phyloP scores from a whole-genome alignment of 2,888 invertebrate species.

The Galerucella calmariensis region DNA sequence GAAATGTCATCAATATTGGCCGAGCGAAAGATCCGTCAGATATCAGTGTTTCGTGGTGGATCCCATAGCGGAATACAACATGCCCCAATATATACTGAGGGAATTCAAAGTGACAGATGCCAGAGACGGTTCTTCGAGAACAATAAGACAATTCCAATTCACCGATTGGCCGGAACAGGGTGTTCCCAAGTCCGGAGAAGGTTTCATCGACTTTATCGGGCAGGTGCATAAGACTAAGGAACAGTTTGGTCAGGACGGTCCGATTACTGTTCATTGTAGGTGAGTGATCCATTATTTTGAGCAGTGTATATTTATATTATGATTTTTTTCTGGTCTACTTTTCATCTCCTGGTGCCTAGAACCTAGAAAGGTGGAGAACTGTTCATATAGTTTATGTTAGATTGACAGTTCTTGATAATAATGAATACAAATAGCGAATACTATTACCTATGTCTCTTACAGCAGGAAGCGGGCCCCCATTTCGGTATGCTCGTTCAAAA shows the following conservation, averaged over 20 bases:
- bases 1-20: constrained; percentile 99
- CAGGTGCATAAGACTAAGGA: constrained; percentile 99
- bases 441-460: too few relatives aligned
- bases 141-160: constrained; percentile 96
- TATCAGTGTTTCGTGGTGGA: constrained; percentile 99
- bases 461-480: too few relatives aligned
- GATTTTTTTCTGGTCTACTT: too few relatives aligned
- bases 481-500: too few relatives aligned
- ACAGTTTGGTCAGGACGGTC: constrained; percentile 99
- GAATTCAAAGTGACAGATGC: constrained; percentile 99
- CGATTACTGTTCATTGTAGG: constrained; percentile 98
- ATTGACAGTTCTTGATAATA: too few relatives aligned
- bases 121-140: constrained; percentile 94
- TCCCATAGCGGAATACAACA: constrained; percentile 99
- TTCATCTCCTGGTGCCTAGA: too few relatives aligned
- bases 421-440: too few relatives aligned
- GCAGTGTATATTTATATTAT: too few relatives aligned
- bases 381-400: too few relatives aligned
- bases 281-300: constrained; percentile 55
- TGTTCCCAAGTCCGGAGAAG: constrained; percentile 97
- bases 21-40: constrained; percentile 94
- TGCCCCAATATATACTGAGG: constrained; percentile 98
- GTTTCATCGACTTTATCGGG: constrained; percentile 99
- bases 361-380: too few relatives aligned
- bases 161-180: constrained; percentile 97